Percentiles rank a stretch among this genome's conserved stretches.
Evolutionary conservation across 2,113 vertebrate species (phyloP).

Genomic region (Cinclus cinclus): DNA sequence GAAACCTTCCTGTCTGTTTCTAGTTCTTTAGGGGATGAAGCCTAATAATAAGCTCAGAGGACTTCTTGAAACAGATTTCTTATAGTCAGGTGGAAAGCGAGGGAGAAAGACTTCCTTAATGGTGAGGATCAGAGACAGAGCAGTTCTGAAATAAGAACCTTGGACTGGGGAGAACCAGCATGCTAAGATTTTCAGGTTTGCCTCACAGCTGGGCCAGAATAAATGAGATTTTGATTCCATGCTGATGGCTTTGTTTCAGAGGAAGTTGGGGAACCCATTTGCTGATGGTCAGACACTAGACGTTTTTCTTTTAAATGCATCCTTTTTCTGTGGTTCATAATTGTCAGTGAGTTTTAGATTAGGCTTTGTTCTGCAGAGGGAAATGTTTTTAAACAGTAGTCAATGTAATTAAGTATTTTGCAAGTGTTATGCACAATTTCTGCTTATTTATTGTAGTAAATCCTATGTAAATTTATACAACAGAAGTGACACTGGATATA

Average conservation of each 20-base stretch:
- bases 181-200: background rate
- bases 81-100: background rate
- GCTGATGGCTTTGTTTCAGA: background rate
- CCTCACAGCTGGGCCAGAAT: background rate
- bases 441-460: background rate
- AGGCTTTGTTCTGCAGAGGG: background rate
- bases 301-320: background rate
- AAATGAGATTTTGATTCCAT: background rate
- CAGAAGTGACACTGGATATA: background rate
- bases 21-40: background rate
- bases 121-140: background rate
- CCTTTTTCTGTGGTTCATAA: background rate
- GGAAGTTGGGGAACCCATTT: background rate
- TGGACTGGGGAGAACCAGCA: background rate
- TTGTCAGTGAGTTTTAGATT: background rate
- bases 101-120: background rate
- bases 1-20: background rate
- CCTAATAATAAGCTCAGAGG: background rate
- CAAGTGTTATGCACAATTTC: background rate
- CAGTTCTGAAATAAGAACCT: background rate
- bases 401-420: background rate
- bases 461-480: background rate
- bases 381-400: background rate
- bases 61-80: background rate
- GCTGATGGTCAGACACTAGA: background rate